A percentile compares a stretch with the other conserved stretches of the same genome.
phyloP scores from a whole-genome alignment of 2,888 invertebrate genomes.

The Hypercompe scribonia region DNA sequence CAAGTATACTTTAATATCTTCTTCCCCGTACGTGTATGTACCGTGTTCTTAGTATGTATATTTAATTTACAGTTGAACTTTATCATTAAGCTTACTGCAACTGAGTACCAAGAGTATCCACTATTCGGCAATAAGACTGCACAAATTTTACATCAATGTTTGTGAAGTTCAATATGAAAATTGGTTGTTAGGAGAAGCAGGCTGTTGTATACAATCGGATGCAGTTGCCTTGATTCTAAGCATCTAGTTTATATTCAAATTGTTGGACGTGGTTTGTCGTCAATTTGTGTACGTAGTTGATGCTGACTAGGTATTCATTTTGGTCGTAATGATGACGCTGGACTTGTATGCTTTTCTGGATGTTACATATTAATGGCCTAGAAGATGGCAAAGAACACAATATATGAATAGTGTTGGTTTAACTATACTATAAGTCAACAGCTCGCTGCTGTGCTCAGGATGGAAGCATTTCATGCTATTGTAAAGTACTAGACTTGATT shows the following conservation, averaged over 20 bases:
- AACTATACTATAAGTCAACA: neutral
- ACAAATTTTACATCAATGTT: slow-evolving; percentile 36
- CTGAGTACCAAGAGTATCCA: neutral
- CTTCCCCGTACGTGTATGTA: no score
- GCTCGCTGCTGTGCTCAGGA: neutral
- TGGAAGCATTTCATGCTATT: neutral
- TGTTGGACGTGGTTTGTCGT: slow-evolving; percentile 55
- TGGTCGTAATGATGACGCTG: slow-evolving; percentile 34
- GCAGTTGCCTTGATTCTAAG: slow-evolving; percentile 53
- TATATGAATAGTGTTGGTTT: neutral
- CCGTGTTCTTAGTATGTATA: neutral
- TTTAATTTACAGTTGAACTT: neutral
- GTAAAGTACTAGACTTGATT: neutral
- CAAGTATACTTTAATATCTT: no score
- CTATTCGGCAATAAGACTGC: slow-evolving; percentile 40
- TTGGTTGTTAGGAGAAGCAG: slow-evolving; percentile 37
- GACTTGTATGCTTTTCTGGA: neutral
- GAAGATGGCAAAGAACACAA: neutral
- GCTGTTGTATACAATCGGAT: slow-evolving; percentile 60
- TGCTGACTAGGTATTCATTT: slow-evolving; percentile 42
- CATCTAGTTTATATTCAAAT: slow-evolving; percentile 76
- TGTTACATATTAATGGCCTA: neutral
- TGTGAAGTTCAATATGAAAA: slow-evolving; percentile 48
- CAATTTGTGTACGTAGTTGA: slow-evolving; percentile 52
- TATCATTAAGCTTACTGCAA: neutral